Evolutionary conservation across 2,797 vertebrate species (phyloP).

Genomic region (Podargus strigoides): DNA sequence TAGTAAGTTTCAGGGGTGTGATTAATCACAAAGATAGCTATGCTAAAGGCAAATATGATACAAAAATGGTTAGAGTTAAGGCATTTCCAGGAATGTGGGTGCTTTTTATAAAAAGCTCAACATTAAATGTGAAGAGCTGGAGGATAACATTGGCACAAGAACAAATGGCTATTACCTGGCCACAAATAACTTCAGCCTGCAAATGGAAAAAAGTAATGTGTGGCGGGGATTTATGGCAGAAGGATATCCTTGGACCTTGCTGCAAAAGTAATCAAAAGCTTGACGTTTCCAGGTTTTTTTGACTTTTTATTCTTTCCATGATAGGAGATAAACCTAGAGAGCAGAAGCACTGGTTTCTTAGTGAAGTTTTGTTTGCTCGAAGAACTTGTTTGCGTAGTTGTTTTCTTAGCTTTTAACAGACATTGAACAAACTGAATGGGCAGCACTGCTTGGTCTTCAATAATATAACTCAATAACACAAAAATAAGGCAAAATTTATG

Average conservation of each 20-base stretch:
- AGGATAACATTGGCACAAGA: not conserved
- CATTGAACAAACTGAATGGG: not conserved
- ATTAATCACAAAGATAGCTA: not conserved
- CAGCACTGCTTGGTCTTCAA: not conserved
- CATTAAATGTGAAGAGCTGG: not conserved
- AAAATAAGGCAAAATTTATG: not conserved
- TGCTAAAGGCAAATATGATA: not conserved
- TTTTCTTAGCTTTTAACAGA: not conserved
- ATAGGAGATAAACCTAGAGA: not conserved
- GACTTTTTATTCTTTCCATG: not conserved
- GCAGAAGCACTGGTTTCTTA: not conserved
- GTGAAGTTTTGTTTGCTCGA: not conserved
- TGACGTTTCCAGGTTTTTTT: not conserved
- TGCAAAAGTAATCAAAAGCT: not conserved
- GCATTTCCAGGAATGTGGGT: not conserved
- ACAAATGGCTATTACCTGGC: not conserved
- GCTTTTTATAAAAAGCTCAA: not conserved
- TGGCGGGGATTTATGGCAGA: not conserved
- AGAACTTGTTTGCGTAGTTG: not conserved
- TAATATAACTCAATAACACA: not conserved
- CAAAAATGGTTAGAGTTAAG: not conserved
- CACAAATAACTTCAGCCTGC: not conserved
- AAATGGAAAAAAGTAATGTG: not conserved
- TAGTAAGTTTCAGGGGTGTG: not conserved
- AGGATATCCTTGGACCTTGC: not conserved